These are phyloP conservation scores for Varanus salvator DNA, from an alignment of 2,113 vertebrate genomes.

Conservation along the genomic window DNA sequence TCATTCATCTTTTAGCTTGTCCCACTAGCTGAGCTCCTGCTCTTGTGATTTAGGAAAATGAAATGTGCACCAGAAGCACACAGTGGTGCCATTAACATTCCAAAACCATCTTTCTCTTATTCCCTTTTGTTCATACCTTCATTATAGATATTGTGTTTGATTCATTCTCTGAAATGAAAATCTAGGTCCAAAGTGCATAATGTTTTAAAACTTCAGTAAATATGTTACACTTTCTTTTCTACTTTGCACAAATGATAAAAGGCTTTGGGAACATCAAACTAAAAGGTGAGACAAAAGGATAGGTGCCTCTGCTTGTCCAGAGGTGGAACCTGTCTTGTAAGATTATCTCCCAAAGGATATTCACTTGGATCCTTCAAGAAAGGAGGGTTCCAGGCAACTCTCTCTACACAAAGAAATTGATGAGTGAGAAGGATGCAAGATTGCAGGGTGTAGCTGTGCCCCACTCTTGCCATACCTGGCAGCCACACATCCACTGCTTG, in stretches of 20 bases:
- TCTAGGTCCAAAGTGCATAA: slow-evolving; percentile 1
- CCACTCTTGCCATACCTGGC: too few species aligned
- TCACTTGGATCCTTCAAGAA: background rate
- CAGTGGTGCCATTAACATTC: slow-evolving; percentile 6
- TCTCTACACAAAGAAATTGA: too few species aligned
- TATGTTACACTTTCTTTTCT: slow-evolving; percentile 7
- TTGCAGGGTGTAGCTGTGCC: too few species aligned
- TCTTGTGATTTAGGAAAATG: background rate
- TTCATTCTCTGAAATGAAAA: slow-evolving; percentile 25
- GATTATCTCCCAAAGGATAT: background rate
- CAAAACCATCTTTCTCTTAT: background rate
- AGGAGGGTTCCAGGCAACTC: too few species aligned
- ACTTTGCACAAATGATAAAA: background rate
- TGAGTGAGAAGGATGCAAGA: too few species aligned
- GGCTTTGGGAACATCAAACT: background rate
- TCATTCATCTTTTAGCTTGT: background rate
- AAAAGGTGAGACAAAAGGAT: background rate
- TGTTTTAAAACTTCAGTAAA: slow-evolving; percentile 26
- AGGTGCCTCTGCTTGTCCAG: background rate
- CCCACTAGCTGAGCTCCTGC: background rate
- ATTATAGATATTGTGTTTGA: slow-evolving; percentile 6
- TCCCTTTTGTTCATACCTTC: slow-evolving; percentile 11
- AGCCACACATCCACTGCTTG: too few species aligned
- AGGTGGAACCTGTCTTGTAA: too few species aligned
- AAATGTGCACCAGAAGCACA: background rate